Evolutionary conservation across 1,140 invertebrate species (phyloP), one percentile per base, ranked within the genome.

Genomic region (Drosophila mayri): DNA sequence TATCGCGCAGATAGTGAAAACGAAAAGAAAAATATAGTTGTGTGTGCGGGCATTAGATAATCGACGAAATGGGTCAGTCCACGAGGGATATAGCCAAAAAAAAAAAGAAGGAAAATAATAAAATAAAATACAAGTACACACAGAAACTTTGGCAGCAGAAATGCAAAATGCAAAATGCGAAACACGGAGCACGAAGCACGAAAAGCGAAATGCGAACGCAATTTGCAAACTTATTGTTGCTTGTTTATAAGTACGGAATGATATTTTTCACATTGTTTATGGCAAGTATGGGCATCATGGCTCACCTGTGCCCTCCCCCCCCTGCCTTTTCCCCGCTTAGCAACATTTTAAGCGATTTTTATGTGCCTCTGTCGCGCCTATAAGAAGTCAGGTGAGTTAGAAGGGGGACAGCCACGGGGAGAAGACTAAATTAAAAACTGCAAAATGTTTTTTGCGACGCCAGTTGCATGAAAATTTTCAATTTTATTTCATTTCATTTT

Each of bases 211-310:
- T 59, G 66, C 57, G 70, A 83, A 86, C 72, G 84, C 71, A 83
- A 88, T 80, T 88, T 88, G 83, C 83, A 83, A 79, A 86, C 74
- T 86, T 82, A 88, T 87, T 72, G 80, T 47, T 68, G 70, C 78
- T 74, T 79, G 82, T 78, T 87, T 85, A 87, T 81, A 85, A 82
- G 79, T 78, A 78, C 76, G 72, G 61, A 74, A 62, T 81, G 76
- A 86, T 86, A 83, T 88, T 88, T 72, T 83, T 79, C 86, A 81
- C 83, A 86, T 88, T 86, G 84, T 88, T 86, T 88, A 85, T 75
- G 50, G 81, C 83, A 61, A 64, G 64, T 85, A 86, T 85, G 81
- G 77, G 72, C 74, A 77, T 77, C 66, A 70, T 67, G 49, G 66
- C 46, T 47, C 65, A 50, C 46, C 62, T 66, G 64, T 46, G 43